A percentile compares a stretch with the other conserved stretches of the same genome.
Evolutionary conservation across 2,888 invertebrate species (phyloP).

Genomic region (Leptinotarsa tumamoca): DNA sequence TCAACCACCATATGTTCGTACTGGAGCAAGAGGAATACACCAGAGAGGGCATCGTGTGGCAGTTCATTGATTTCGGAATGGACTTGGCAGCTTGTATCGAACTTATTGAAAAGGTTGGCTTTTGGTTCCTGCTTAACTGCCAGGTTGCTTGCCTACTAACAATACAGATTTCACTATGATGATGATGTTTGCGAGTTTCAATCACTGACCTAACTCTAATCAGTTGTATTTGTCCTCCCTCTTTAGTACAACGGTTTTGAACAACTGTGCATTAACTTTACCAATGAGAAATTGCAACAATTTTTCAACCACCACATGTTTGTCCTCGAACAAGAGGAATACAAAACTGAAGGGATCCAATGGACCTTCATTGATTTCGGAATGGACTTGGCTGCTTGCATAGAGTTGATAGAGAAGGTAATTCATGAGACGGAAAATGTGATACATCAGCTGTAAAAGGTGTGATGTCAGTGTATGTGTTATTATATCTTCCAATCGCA

Average conservation of each 20-base stretch:
- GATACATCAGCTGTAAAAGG: constrained; percentile 20
- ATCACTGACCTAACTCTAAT: constrained; percentile 13
- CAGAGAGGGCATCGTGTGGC: constrained; percentile 96
- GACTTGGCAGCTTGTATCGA: constrained; percentile 98
- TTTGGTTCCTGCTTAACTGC: constrained; percentile 1
- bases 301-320: constrained; percentile 99
- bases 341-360: constrained; percentile 92
- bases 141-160: constrained; percentile 21
- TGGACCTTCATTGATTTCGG: constrained; percentile 98
- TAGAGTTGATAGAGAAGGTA: constrained; percentile 96
- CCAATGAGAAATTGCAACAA: constrained; percentile 97
- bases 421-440: constrained; percentile 58
- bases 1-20: constrained; percentile 99
- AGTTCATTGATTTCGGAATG: constrained; percentile 99
- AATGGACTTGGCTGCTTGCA: constrained; percentile 95
- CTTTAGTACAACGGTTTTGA: constrained; percentile 93
- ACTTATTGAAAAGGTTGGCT: constrained; percentile 92
- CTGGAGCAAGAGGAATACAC: constrained; percentile 99
- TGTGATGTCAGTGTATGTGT: constrained; percentile 15
- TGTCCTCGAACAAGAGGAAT: constrained; percentile 97
- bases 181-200: constrained; percentile 23
- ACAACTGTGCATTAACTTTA: constrained; percentile 98
- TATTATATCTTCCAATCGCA: too few relatives aligned
- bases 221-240: constrained; percentile 52
- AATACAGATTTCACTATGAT: constrained; percentile 9